Percentiles rank a stretch among this genome's conserved stretches.
phyloP scores from a whole-genome alignment of 2,113 vertebrate genomes.

The Hymenochirus boettgeri region DNA sequence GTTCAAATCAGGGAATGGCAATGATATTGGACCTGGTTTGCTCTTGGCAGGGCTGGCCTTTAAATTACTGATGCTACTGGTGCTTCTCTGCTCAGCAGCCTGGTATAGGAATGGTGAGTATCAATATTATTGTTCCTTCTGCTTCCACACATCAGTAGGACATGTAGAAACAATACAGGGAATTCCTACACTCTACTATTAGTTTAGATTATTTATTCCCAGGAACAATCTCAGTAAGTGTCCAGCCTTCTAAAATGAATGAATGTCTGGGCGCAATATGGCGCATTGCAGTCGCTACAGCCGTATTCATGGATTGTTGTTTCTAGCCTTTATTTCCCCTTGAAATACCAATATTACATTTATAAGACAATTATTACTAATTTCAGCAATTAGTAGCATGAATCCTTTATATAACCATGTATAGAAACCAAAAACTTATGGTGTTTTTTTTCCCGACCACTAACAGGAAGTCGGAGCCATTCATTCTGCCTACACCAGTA shows the following conservation, averaged over 20 bases:
- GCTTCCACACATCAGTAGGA: background rate
- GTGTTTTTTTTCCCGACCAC: background rate
- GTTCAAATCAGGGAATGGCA: constrained; percentile 43
- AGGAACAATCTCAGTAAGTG: background rate
- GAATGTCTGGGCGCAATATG: too few relatives aligned
- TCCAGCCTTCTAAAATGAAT: too few relatives aligned
- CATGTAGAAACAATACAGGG: background rate
- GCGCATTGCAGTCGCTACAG: too few relatives aligned
- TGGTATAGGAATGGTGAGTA: constrained; percentile 13
- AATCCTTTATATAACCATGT: too few relatives aligned
- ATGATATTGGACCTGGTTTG: constrained; percentile 39
- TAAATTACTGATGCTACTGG: constrained; percentile 57
- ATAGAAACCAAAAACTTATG: background rate
- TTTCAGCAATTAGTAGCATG: background rate
- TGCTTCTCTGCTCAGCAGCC: constrained; percentile 22
- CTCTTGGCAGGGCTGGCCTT: constrained; percentile 49
- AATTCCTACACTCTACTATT: too few relatives aligned
- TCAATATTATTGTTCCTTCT: too few relatives aligned
- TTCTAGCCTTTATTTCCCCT: too few relatives aligned
- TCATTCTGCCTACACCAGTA: background rate
- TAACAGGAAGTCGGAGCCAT: background rate
- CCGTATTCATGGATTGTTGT: too few relatives aligned
- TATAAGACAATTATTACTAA: too few relatives aligned
- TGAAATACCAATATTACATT: too few relatives aligned
- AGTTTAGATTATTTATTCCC: too few relatives aligned